Base-by-base conservation (phyloP, 2,113 vertebrate species). In the Cavia aperea region DNA sequence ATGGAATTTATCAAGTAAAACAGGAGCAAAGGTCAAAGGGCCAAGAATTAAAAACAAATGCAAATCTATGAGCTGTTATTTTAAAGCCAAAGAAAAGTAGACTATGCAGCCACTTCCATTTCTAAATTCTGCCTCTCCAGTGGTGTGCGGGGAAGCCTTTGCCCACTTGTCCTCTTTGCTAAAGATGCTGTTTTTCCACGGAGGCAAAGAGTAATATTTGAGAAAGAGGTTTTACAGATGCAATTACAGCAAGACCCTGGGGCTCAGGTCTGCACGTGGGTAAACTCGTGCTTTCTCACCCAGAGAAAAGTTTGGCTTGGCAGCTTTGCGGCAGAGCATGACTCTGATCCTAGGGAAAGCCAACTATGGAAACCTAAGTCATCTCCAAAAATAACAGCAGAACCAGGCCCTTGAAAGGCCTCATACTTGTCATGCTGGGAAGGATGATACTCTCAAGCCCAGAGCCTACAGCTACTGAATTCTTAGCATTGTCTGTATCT, bases 321-420 rank as follows among this genome's bases (percentile, higher is more conserved):
- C 98, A 98, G 66, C 91, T 86, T 93, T 89, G 43, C 96, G 96
- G 72, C 96, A 96, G 97, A 97, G 97, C 97, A 97, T 98, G 97
- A 98, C 96, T 98, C 97, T 92, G 12, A 97, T 97, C 97, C 97
- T 94, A 89, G 82, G 96, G 96, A 96, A 96, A 97, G 97, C 97
- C 98, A 98, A 95, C 97, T 98, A 92, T 96, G 97, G 97, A 98
- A 98, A 98, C 93, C 46, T 91, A 96, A 94, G 91, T 73, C 95
- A 97, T 97, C 97, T 98, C 98, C 98, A 98, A 98, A 97, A 98
- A 98, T 97, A 98, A 98, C 97, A 98, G 92, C 92, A 96, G 96
- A 95, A 96, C 96, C 88, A 97, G 94, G 97, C 93, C 95, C 96
- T 97, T 97, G 96, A 97, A 97, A 96, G 95, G 97, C 96, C 86